Evolutionary conservation across 2,888 invertebrate species (phyloP).

Genomic region (Emmelina monodactyla): DNA sequence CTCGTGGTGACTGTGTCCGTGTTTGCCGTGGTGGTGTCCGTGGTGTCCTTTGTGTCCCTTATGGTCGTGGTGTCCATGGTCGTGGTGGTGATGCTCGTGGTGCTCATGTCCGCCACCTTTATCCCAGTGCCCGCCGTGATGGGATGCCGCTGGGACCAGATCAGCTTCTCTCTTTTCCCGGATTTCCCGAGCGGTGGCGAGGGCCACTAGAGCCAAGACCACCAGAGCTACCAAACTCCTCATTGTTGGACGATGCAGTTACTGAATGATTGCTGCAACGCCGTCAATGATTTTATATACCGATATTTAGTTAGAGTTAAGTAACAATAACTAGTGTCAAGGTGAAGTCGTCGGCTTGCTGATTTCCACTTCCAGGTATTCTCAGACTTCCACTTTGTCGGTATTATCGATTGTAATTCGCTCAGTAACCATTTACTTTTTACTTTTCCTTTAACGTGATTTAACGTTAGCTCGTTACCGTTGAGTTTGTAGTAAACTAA

Average conservation of each 20-base stretch:
- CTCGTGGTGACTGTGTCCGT: conserved; percentile 76
- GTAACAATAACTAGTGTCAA: conserved; percentile 44
- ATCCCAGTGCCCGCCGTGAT: conserved; percentile 31
- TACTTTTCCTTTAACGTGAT: too few species aligned
- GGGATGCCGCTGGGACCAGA: conserved; percentile 58
- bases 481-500: too few species aligned
- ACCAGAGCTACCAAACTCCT: conserved; percentile 38
- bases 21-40: conserved; percentile 69
- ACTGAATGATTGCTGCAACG: conserved; percentile 44
- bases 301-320: conserved; percentile 29
- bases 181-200: conserved; percentile 54
- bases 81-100: conserved; percentile 68
- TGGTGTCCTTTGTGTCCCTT: conserved; percentile 75
- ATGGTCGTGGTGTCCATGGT: conserved; percentile 70
- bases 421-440: too few species aligned
- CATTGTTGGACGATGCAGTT: conserved; percentile 31
- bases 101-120: conserved; percentile 58
- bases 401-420: background rate
- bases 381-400: background rate
- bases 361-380: conserved; percentile 33
- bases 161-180: conserved; percentile 56
- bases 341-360: conserved; percentile 28
- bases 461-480: too few species aligned
- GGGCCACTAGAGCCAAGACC: conserved; percentile 55
- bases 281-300: conserved; percentile 49